These are phyloP conservation scores for Drosophila nannoptera DNA, from an alignment of 1,140 invertebrate genomes.

Conservation along the genomic window DNA sequence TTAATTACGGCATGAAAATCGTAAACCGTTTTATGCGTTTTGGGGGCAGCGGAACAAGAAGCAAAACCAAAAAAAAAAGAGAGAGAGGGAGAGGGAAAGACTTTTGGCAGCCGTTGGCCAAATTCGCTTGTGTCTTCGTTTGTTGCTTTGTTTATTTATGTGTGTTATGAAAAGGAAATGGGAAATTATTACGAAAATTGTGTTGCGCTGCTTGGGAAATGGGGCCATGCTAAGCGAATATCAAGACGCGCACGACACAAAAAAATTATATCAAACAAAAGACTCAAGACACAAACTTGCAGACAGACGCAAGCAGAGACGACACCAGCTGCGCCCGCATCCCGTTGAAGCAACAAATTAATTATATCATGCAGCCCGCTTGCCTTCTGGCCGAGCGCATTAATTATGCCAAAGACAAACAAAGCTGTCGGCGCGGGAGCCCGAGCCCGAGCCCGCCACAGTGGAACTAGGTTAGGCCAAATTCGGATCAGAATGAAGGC, in stretches of 20 bases:
- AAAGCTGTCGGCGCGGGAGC: slow-evolving; percentile 11
- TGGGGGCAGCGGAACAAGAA: slow-evolving; percentile 45
- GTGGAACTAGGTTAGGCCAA: slow-evolving; percentile 27
- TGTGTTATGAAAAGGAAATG: slow-evolving; percentile 50
- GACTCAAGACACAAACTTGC: slow-evolving; percentile 55
- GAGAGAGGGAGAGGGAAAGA: neutral
- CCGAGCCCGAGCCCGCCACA: slow-evolving; percentile 9
- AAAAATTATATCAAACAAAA: slow-evolving; percentile 40
- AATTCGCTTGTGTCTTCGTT: slow-evolving; percentile 25
- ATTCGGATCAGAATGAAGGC: too few relatives aligned
- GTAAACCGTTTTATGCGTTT: slow-evolving; percentile 47
- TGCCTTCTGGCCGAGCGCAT: slow-evolving; percentile 41
- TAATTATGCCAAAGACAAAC: slow-evolving; percentile 50
- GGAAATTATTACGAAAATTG: slow-evolving; percentile 58
- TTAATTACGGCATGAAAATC: slow-evolving; percentile 55
- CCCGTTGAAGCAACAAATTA: slow-evolving; percentile 40
- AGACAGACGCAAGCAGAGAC: slow-evolving; percentile 17
- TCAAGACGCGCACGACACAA: neutral
- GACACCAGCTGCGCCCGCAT: slow-evolving; percentile 37
- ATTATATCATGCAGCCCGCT: slow-evolving; percentile 48
- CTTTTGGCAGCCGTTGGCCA: slow-evolving; percentile 19
- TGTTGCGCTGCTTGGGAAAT: slow-evolving; percentile 40
- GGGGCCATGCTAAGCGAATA: slow-evolving; percentile 27
- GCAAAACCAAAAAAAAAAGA: slow-evolving; percentile 7
- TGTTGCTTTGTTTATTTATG: slow-evolving; percentile 16